These are phyloP conservation scores for Cenopis cana DNA, from an alignment of 2,888 invertebrate species.

Conservation along the genomic window DNA sequence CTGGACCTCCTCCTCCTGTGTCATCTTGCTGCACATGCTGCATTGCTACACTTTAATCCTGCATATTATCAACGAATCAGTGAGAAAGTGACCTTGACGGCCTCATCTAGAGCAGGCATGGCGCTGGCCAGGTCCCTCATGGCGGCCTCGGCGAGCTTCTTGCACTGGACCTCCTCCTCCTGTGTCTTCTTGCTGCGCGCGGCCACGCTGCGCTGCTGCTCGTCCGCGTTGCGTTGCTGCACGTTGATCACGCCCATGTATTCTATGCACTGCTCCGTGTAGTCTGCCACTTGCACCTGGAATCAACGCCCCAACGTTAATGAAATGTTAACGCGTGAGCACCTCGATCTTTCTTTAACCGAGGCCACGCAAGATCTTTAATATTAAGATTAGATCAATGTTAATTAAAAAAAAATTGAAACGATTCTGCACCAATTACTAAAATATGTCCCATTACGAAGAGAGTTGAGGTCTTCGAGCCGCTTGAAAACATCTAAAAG, in stretches of 20 bases:
- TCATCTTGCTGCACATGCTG: conserved; percentile 90
- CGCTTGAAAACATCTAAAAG: no score
- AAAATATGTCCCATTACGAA: no score
- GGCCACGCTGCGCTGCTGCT: conserved; percentile 89
- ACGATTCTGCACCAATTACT: no score
- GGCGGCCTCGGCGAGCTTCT: conserved; percentile 92
- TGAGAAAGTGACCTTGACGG: conserved; percentile 80
- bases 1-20: conserved; percentile 91
- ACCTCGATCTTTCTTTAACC: no score
- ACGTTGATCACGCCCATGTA: conserved; percentile 92
- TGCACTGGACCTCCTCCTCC: conserved; percentile 92
- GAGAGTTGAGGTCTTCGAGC: no score
- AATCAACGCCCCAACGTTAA: no score
- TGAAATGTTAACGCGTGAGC: no score
- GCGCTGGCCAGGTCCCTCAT: conserved; percentile 93
- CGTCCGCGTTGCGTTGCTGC: conserved; percentile 93
- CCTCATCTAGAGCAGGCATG: conserved; percentile 94
- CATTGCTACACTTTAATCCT: conserved; percentile 91
- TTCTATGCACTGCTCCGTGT: conserved; percentile 93
- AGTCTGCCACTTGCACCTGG: conserved; percentile 88
- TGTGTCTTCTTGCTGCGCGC: conserved; percentile 89
- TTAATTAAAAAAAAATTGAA: no score
- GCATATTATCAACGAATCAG: conserved; percentile 89
- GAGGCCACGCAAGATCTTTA: no score
- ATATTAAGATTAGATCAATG: no score